Percentiles rank a stretch among this genome's conserved stretches.
phyloP scores from a whole-genome alignment of 2,888 invertebrate species.

The Acronicta psi region DNA sequence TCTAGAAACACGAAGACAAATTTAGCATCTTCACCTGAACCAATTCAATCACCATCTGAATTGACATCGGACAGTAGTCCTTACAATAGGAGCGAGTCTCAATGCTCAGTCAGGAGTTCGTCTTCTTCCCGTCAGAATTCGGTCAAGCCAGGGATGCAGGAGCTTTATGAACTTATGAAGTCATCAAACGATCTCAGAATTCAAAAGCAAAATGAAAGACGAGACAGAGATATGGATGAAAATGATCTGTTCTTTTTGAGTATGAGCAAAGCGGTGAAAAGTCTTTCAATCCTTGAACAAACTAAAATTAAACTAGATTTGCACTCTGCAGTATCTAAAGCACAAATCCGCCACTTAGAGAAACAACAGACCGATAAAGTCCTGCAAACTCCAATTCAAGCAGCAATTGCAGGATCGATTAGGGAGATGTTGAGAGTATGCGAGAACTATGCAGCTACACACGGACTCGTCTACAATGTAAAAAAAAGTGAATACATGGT shows the following conservation, averaged over 20 bases:
- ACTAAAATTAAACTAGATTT: slow-evolving; percentile 20
- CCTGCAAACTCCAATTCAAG: slow-evolving; percentile 5
- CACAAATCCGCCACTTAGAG: slow-evolving; percentile 5
- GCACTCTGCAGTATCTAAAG: slow-evolving; percentile 7
- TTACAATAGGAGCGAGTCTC: no score
- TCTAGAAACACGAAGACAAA: no score
- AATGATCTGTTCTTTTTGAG: slow-evolving; percentile 24
- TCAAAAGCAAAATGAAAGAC: slow-evolving; percentile 4
- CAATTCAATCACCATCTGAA: no score
- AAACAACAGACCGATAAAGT: slow-evolving; percentile 1
- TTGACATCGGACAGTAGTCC: no score
- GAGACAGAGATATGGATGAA: slow-evolving; percentile 11
- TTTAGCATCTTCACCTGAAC: no score
- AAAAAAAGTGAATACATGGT: no score
- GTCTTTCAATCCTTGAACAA: slow-evolving; percentile 7
- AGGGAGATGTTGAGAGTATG: no score
- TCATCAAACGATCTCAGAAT: slow-evolving; percentile 13
- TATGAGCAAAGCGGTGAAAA: slow-evolving; percentile 20
- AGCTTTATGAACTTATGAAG: slow-evolving; percentile 6
- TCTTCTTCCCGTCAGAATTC: neutral
- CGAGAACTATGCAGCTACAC: no score
- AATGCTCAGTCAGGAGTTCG: no score
- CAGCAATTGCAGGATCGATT: no score
- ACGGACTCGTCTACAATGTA: no score
- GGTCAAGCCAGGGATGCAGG: neutral